Conservation (phyloP, 2,113 vertebrate genomes). For the Engraulis encrasicolus region DNA sequence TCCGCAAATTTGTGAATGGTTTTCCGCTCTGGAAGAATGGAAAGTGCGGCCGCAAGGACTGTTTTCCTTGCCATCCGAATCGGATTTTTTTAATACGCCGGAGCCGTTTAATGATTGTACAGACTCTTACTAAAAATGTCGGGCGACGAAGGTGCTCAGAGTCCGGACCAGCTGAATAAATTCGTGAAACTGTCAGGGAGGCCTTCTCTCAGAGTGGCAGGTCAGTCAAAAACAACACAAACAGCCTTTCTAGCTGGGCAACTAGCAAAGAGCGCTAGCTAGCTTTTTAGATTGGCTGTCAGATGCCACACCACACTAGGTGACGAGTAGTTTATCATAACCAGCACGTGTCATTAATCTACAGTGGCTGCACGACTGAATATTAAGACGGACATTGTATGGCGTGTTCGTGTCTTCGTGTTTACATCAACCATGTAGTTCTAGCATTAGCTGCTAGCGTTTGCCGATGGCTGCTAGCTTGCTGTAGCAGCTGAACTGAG, state of each 20-base stretch:
- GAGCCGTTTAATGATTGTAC: constrained; percentile 45
- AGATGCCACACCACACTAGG: background rate
- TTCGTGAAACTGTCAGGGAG: constrained; percentile 87
- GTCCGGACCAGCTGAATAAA: constrained; percentile 72
- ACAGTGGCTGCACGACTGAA: background rate
- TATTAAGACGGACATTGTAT: background rate
- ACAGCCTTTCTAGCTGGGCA: background rate
- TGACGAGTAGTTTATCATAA: background rate
- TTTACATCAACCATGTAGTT: background rate
- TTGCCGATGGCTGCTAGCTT: background rate
- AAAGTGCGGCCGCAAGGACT: constrained; percentile 50
- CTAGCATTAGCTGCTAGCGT: background rate
- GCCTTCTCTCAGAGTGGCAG: constrained; percentile 78
- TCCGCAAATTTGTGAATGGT: constrained; percentile 63
- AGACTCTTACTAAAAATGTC: constrained; percentile 66
- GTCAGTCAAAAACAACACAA: constrained; percentile 75
- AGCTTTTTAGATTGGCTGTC: constrained; percentile 11
- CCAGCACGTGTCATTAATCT: background rate
- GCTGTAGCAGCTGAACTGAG: background rate
- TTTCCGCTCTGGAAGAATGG: constrained; percentile 47
- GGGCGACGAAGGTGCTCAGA: constrained; percentile 58
- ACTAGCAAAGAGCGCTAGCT: background rate
- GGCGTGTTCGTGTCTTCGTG: background rate
- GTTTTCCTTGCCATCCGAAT: constrained; percentile 47
- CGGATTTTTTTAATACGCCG: constrained; percentile 46